A percentile compares a stretch with the other conserved stretches of the same genome.
These are phyloP conservation scores for Bombus confusus DNA, from an alignment of 1,140 invertebrate genomes.

Conservation along the genomic window DNA sequence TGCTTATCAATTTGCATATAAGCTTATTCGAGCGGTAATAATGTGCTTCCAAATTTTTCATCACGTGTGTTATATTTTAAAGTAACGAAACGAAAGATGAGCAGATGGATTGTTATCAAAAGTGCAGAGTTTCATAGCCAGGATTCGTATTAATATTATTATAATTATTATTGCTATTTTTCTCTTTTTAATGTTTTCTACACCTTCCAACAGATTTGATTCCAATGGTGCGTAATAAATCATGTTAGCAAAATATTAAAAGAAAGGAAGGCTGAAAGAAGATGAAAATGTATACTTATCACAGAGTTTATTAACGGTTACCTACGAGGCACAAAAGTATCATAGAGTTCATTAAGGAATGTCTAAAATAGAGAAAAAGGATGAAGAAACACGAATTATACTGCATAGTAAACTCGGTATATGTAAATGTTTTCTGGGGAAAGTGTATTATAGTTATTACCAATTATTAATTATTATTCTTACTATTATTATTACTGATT, in stretches of 20 bases:
- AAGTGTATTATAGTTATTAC: constrained; percentile 72
- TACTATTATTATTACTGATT: constrained; percentile 63
- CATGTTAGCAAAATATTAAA: constrained; percentile 51
- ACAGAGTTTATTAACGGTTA: constrained; percentile 52
- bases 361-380: constrained; percentile 37
- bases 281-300: constrained; percentile 62
- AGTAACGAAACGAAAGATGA: neutral
- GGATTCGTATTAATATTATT: neutral
- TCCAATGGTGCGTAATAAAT: constrained; percentile 74
- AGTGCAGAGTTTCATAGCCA: constrained; percentile 32
- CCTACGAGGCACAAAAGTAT: constrained; percentile 29
- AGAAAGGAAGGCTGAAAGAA: constrained; percentile 36
- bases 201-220: constrained; percentile 55
- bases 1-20: neutral
- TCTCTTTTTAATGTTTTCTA: constrained; percentile 18
- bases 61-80: neutral
- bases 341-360: constrained; percentile 45
- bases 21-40: neutral
- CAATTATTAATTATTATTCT: constrained; percentile 58
- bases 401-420: constrained; percentile 60
- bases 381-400: constrained; percentile 55
- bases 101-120: neutral
- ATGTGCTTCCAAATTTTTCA: neutral
- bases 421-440: constrained; percentile 66
- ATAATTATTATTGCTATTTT: neutral